Percentiles rank a stretch among this genome's conserved stretches.
These are phyloP conservation scores for Sebastes schlegelii DNA, from an alignment of 2,113 vertebrate genomes.

Conservation along the genomic window DNA sequence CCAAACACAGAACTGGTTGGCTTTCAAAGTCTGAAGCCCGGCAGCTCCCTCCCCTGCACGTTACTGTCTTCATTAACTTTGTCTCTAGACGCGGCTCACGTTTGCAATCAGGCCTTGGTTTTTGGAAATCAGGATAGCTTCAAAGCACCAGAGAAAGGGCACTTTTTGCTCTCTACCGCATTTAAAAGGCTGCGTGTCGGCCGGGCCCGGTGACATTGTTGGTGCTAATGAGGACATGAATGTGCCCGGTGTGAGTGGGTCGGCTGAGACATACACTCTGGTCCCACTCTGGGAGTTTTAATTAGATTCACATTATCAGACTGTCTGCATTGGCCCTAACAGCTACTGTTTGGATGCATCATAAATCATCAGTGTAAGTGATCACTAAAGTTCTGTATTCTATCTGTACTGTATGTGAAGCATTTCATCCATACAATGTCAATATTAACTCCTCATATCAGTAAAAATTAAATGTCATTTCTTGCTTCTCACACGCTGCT, in stretches of 20 bases:
- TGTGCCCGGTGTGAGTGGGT: conserved; percentile 66
- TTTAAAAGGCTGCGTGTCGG: conserved; percentile 33
- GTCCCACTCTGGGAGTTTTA: conserved; percentile 78
- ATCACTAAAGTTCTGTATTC: conserved; percentile 22
- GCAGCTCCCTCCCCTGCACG: conserved; percentile 41
- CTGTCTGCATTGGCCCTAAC: conserved; percentile 57
- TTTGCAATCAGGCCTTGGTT: conserved; percentile 42
- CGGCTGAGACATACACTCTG: conserved; percentile 57
- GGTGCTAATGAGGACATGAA: conserved; percentile 75
- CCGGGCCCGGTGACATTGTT: conserved; percentile 65
- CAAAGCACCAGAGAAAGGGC: conserved; percentile 29
- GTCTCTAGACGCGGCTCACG: conserved; percentile 36
- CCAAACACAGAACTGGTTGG: conserved; percentile 52
- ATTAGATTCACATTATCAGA: conserved; percentile 78
- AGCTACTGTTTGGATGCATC: conserved; percentile 49
- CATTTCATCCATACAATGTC: neutral
- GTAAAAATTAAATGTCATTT: conserved; percentile 17
- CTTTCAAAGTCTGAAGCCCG: conserved; percentile 50
- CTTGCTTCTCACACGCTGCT: neutral
- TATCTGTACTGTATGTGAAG: neutral
- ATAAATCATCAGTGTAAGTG: conserved; percentile 64
- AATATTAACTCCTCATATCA: neutral
- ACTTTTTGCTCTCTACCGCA: conserved; percentile 17
- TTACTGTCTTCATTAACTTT: conserved; percentile 68
- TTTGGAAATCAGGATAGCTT: conserved; percentile 28